Conservation (phyloP, 2,113 vertebrate species). For the Coptodon bakossiorum region DNA sequence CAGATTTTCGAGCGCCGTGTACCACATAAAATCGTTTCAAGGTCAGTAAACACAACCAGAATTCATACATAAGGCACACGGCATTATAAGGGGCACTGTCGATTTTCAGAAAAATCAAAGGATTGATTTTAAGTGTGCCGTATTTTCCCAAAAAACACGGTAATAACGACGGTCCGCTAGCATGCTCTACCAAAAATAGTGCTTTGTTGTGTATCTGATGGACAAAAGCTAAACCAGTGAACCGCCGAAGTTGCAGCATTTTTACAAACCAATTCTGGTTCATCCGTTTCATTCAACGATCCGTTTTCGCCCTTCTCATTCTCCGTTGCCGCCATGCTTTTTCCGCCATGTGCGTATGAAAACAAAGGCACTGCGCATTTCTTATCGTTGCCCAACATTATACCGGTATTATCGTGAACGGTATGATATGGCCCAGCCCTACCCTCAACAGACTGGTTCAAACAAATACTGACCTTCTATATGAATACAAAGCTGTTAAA, state of each 20-base stretch:
- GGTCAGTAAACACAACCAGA: neutral
- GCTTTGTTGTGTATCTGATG: neutral
- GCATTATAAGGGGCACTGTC: rapidly evolving
- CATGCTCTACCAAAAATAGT: neutral
- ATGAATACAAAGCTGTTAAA: neutral
- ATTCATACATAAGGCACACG: neutral
- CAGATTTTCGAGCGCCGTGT: rapidly evolving
- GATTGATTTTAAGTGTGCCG: neutral
- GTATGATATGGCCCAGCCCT: neutral
- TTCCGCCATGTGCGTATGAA: neutral
- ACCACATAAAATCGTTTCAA: neutral
- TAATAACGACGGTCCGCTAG: neutral
- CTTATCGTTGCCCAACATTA: neutral
- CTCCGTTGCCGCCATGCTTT: neutral
- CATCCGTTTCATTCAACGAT: rapidly evolving
- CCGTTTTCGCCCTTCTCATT: neutral
- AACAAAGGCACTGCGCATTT: neutral
- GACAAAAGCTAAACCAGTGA: neutral
- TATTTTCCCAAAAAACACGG: neutral
- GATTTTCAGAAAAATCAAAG: neutral
- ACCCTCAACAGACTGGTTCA: neutral
- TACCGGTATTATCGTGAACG: neutral
- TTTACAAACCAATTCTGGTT: neutral
- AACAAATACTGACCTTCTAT: neutral
- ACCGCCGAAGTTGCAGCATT: neutral